Conservation (phyloP, 2,888 invertebrate genomes). For the Brenthis ino region DNA sequence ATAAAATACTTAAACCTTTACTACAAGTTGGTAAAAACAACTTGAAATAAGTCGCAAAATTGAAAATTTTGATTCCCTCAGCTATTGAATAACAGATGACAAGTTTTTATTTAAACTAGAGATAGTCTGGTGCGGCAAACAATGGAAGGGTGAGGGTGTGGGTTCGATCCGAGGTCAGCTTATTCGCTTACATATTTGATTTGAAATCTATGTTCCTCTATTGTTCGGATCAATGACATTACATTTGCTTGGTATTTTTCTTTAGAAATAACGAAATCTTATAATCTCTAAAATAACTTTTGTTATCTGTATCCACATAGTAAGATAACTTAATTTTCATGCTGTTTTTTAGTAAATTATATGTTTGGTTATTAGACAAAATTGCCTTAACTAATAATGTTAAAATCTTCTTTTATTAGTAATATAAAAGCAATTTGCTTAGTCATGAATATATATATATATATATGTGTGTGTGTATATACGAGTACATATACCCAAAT, state of each 20-base stretch:
- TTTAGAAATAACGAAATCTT: conserved; percentile 7
- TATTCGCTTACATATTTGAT: conserved; percentile 27
- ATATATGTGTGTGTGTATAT: too few relatives aligned
- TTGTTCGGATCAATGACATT: conserved; percentile 27
- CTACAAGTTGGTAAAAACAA: neutral
- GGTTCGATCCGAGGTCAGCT: conserved; percentile 33
- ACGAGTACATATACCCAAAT: too few relatives aligned
- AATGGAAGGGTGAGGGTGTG: conserved; percentile 38
- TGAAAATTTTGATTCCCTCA: conserved; percentile 11
- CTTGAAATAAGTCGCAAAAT: conserved; percentile 15
- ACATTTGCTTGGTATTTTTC: conserved; percentile 25
- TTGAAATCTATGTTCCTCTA: conserved; percentile 7
- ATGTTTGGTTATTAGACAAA: too few relatives aligned
- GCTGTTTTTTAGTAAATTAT: too few relatives aligned
- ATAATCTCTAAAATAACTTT: neutral
- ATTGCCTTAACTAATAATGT: too few relatives aligned
- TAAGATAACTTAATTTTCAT: too few relatives aligned
- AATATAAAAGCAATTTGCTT: too few relatives aligned
- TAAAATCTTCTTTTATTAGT: too few relatives aligned
- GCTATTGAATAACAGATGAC: conserved; percentile 25
- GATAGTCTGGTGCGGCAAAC: conserved; percentile 45
- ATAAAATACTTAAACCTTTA: conserved; percentile 13
- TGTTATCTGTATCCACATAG: too few relatives aligned
- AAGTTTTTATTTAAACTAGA: conserved; percentile 53
- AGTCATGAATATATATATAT: too few relatives aligned